phyloP scores from a whole-genome alignment of 2,797 vertebrate genomes.

The Clarias pachynema region DNA sequence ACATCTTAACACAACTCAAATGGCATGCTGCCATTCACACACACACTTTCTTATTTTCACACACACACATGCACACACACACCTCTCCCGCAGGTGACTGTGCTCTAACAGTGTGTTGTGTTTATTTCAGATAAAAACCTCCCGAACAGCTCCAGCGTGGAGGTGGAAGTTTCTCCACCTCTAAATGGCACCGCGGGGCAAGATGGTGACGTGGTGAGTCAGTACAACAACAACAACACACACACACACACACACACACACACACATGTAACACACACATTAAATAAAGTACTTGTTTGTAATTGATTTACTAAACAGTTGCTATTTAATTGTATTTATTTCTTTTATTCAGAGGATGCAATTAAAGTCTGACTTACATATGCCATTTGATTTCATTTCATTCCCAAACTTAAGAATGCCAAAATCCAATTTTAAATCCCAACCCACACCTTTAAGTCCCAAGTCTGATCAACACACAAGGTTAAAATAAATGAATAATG shows the following conservation, averaged over 20 bases:
- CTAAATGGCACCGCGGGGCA: slow-evolving; percentile 89
- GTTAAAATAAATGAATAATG: too few species aligned
- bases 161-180: slow-evolving; percentile 92
- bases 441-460: too few species aligned
- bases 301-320: background rate
- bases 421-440: too few species aligned
- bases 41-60: slow-evolving; percentile 13
- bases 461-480: too few species aligned
- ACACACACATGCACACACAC: background rate
- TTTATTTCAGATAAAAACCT: slow-evolving; percentile 83
- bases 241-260: background rate
- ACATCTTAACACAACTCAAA: slow-evolving; percentile 68
- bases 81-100: background rate
- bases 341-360: background rate
- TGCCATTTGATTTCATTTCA: background rate
- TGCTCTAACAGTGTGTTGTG: slow-evolving; percentile 30
- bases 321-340: background rate
- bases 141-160: slow-evolving; percentile 88
- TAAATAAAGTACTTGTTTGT: background rate
- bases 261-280: slow-evolving; percentile 10
- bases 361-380: background rate
- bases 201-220: slow-evolving; percentile 81
- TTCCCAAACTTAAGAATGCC: too few species aligned
- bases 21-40: slow-evolving; percentile 53
- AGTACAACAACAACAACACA: background rate